Evolutionary conservation across 2,888 invertebrate species (phyloP).

Genomic region (Dicycla oo): DNA sequence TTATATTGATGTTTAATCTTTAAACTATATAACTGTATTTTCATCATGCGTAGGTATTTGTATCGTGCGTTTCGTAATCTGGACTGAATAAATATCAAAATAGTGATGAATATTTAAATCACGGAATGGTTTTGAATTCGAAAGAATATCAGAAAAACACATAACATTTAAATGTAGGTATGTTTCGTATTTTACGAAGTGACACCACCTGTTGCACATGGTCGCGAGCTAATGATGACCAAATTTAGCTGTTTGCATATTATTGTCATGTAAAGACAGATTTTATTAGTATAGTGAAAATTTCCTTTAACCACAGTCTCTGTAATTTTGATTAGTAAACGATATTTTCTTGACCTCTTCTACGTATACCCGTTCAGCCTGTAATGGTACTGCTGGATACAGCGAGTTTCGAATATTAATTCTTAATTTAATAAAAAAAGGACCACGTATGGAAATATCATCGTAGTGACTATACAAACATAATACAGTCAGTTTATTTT

Average conservation of each 20-base stretch:
- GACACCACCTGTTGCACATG: slow-evolving; percentile 21
- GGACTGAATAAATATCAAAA: slow-evolving; percentile 24
- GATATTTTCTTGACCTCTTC: neutral
- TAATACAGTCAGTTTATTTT: slow-evolving; percentile 11
- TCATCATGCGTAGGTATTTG: neutral
- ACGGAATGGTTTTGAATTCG: neutral
- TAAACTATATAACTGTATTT: slow-evolving; percentile 5
- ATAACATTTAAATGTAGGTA: slow-evolving; percentile 27
- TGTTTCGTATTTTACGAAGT: slow-evolving; percentile 20
- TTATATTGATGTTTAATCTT: neutral
- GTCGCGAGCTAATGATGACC: neutral
- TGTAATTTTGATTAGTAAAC: neutral
- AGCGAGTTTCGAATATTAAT: neutral
- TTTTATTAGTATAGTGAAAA: neutral
- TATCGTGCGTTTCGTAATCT: slow-evolving; percentile 35
- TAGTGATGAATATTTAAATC: slow-evolving; percentile 31
- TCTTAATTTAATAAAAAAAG: slow-evolving; percentile 1
- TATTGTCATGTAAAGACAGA: neutral
- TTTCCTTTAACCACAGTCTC: neutral
- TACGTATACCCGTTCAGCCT: neutral
- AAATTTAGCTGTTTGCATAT: neutral
- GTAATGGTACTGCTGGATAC: neutral
- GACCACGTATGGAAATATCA: neutral
- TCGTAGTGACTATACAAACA: slow-evolving; percentile 1
- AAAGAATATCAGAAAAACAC: slow-evolving; percentile 14